These are phyloP conservation scores for Todiramphus chloris DNA, from an alignment of 2,113 vertebrate species.

Conservation along the genomic window DNA sequence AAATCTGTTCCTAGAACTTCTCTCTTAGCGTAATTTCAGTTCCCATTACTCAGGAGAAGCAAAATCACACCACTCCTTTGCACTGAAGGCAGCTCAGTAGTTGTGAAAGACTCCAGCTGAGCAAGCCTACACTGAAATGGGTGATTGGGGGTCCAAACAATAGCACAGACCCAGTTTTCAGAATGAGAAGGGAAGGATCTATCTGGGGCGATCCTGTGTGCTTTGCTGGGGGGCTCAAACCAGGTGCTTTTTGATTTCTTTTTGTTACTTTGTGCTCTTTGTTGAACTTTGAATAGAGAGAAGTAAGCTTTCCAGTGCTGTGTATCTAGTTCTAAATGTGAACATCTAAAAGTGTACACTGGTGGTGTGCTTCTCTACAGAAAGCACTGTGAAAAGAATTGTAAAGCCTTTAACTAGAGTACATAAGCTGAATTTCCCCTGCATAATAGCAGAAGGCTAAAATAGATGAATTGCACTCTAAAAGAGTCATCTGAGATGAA, in stretches of 20 bases:
- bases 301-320: neutral
- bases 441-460: neutral
- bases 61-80: neutral
- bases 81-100: neutral
- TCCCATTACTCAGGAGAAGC: neutral
- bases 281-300: neutral
- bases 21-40: neutral
- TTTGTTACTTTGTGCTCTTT: neutral
- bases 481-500: neutral
- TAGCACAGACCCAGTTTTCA: neutral
- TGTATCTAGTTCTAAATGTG: neutral
- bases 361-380: neutral
- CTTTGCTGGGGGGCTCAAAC: neutral
- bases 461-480: neutral
- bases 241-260: neutral
- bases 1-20: neutral
- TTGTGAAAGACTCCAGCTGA: neutral
- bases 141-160: neutral
- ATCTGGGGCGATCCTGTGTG: neutral
- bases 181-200: neutral
- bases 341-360: neutral
- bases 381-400: neutral
- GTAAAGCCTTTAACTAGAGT: neutral
- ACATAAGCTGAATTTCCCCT: neutral
- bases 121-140: neutral